Evolutionary conservation across 23 tunicate species (phyloP).

Genomic region (Clavelina lepadiformis): DNA sequence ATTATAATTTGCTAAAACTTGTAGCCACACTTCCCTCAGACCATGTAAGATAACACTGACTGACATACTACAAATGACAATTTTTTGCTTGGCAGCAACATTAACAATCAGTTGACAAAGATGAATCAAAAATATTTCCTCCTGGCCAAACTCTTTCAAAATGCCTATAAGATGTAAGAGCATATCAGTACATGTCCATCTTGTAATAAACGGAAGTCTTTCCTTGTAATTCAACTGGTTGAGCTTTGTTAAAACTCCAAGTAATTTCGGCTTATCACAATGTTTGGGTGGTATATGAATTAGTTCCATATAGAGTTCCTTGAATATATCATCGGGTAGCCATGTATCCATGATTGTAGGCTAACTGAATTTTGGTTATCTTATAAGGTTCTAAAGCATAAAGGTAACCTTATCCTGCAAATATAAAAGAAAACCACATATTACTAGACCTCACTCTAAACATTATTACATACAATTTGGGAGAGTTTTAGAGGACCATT

Average conservation of each 20-base stretch:
- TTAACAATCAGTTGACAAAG: slow-evolving; percentile 27
- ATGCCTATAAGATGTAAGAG: slow-evolving; percentile 24
- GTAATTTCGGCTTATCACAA: neutral
- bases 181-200: slow-evolving; percentile 56
- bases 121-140: slow-evolving; percentile 5
- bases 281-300: neutral
- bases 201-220: slow-evolving; percentile 47
- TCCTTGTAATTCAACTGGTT: slow-evolving; percentile 29
- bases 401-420: too few species aligned
- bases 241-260: slow-evolving; percentile 12
- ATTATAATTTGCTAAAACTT: slow-evolving; percentile 6
- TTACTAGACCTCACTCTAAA: too few species aligned
- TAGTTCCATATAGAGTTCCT: slow-evolving; percentile 8
- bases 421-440: too few species aligned
- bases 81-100: slow-evolving; percentile 55
- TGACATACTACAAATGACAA: slow-evolving; percentile 38
- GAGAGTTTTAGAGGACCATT: too few species aligned
- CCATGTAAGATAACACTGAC: slow-evolving; percentile 55
- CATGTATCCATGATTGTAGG: too few species aligned
- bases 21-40: slow-evolving; percentile 33
- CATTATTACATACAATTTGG: too few species aligned
- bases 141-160: slow-evolving; percentile 22
- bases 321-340: slow-evolving; percentile 12
- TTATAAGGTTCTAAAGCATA: too few species aligned
- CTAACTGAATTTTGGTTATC: too few species aligned